Conservation (phyloP, 2,888 invertebrate genomes). For the Proisotoma minuta region DNA sequence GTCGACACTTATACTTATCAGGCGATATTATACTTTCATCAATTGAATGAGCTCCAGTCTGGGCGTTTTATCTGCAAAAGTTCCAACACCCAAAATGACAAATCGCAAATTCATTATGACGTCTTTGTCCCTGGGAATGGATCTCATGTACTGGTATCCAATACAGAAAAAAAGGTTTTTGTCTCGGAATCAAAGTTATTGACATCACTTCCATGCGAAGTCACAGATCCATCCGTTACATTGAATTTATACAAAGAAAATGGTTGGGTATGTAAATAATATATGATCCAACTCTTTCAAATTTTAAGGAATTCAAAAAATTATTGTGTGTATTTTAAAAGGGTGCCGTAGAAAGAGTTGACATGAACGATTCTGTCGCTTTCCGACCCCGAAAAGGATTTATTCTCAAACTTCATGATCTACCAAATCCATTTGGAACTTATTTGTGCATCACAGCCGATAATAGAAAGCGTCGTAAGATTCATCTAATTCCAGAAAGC, state of each 20-base stretch:
- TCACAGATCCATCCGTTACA: slow-evolving; percentile 34
- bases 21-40: slow-evolving; percentile 29
- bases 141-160: slow-evolving; percentile 32
- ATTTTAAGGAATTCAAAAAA: neutral
- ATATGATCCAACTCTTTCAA: slow-evolving; percentile 3
- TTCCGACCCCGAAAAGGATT: slow-evolving; percentile 42
- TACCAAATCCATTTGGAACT: slow-evolving; percentile 37
- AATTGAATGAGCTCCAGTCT: slow-evolving; percentile 35
- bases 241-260: slow-evolving; percentile 38
- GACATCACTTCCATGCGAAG: slow-evolving; percentile 35
- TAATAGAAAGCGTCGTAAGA: slow-evolving; percentile 32
- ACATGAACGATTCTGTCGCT: slow-evolving; percentile 32
- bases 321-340: slow-evolving; percentile 1
- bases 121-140: slow-evolving; percentile 40
- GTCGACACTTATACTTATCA: slow-evolving; percentile 37
- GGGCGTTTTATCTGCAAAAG: slow-evolving; percentile 42
- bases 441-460: slow-evolving; percentile 33
- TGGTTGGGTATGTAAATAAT: slow-evolving; percentile 21
- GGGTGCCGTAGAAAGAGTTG: slow-evolving; percentile 34
- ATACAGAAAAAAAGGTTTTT: slow-evolving; percentile 37
- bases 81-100: slow-evolving; percentile 33
- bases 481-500: slow-evolving; percentile 35
- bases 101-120: slow-evolving; percentile 31
- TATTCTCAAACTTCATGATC: slow-evolving; percentile 21
- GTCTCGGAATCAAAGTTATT: slow-evolving; percentile 33